Conservation (phyloP, 2,797 vertebrate genomes). For the Lateolabrax maculatus region DNA sequence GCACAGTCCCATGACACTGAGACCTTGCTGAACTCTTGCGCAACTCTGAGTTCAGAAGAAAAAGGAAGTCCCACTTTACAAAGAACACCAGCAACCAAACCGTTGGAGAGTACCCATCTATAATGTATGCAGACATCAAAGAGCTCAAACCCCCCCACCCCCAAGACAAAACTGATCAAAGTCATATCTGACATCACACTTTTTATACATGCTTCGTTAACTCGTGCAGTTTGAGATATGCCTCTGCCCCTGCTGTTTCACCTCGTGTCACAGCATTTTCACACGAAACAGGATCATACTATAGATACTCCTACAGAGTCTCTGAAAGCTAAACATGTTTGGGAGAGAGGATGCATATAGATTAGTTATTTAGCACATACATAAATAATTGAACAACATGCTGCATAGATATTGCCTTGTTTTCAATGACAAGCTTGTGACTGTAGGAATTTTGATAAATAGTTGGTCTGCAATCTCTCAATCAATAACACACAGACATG, state of each 20-base stretch:
- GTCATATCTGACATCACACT: conserved; percentile 24
- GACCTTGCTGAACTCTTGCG: not conserved
- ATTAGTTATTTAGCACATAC: not conserved
- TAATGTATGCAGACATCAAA: conserved; percentile 66
- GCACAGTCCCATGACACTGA: not conserved
- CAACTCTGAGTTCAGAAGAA: conserved; percentile 16
- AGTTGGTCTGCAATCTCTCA: not conserved
- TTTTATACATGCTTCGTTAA: conserved; percentile 25
- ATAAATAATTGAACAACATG: not conserved
- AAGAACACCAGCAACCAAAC: conserved; percentile 26
- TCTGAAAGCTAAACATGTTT: not conserved
- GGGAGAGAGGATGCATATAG: not conserved
- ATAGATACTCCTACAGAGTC: not conserved
- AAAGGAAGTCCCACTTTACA: conserved; percentile 29
- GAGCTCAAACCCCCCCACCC: conserved; percentile 14
- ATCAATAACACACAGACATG: not conserved
- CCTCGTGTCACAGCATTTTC: conserved; percentile 17
- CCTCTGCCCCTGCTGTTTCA: conserved; percentile 5
- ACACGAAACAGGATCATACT: not conserved
- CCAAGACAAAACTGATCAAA: conserved; percentile 57
- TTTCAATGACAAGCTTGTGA: not conserved
- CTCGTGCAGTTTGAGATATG: conserved; percentile 32
- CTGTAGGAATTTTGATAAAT: too few relatives aligned
- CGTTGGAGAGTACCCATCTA: conserved; percentile 30
- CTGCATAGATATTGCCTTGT: not conserved